Conservation (phyloP, 2,113 vertebrate genomes). For the Pseudorasbora parva region DNA sequence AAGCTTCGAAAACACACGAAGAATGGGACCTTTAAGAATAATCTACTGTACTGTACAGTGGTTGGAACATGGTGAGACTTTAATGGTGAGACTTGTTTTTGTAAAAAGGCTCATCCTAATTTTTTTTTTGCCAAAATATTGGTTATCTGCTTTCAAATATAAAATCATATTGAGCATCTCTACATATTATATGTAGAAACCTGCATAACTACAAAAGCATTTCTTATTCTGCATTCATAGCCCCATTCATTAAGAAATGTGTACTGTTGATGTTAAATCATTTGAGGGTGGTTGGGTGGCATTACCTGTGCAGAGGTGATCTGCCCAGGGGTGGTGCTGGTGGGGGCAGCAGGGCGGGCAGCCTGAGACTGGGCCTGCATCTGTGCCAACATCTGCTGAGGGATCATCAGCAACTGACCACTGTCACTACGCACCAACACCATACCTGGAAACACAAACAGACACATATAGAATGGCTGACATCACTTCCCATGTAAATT, state of each 20-base stretch:
- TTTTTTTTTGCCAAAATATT: too few relatives aligned
- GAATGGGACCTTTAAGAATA: too few relatives aligned
- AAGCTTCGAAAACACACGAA: too few relatives aligned
- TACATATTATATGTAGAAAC: not conserved
- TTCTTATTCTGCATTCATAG: not conserved
- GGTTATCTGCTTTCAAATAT: too few relatives aligned
- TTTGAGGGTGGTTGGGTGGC: not conserved
- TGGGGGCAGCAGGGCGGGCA: slow-evolving; percentile 85
- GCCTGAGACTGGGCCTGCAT: slow-evolving; percentile 91
- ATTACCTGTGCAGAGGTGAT: slow-evolving; percentile 86
- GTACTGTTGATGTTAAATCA: not conserved
- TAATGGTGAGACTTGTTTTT: too few relatives aligned
- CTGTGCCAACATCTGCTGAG: slow-evolving; percentile 93
- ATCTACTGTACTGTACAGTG: too few relatives aligned
- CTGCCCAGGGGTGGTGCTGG: slow-evolving; percentile 83
- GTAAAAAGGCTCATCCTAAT: too few relatives aligned
- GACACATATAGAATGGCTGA: not conserved
- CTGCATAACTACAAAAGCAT: not conserved
- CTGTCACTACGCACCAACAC: slow-evolving; percentile 93
- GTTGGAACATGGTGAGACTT: too few relatives aligned
- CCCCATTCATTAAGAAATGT: not conserved
- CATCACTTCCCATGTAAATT: slow-evolving; percentile 4
- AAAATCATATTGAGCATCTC: too few relatives aligned
- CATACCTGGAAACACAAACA: slow-evolving; percentile 82
- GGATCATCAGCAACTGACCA: slow-evolving; percentile 94